These are phyloP conservation scores for Dasyornis broadbenti DNA, from an alignment of 2,113 vertebrate genomes.

Conservation along the genomic window DNA sequence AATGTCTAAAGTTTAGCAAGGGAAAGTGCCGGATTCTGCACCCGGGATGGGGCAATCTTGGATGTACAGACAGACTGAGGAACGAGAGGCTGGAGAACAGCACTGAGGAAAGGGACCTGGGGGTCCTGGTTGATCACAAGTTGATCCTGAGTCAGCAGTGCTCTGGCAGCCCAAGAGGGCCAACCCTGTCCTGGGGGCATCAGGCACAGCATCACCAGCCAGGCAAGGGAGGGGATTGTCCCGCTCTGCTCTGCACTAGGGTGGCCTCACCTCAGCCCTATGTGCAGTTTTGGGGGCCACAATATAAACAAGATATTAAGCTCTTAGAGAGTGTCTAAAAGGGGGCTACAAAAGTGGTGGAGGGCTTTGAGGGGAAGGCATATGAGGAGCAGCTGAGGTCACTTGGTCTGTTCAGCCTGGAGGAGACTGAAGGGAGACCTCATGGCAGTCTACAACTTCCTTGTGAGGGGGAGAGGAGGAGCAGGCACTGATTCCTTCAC, in stretches of 20 bases:
- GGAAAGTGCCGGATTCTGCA: accelerated
- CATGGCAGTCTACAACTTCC: neutral
- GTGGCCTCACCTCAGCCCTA: accelerated
- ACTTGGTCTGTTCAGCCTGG: neutral
- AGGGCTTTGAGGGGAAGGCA: accelerated
- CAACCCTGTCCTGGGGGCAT: accelerated
- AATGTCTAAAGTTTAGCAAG: neutral
- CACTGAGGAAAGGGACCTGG: neutral
- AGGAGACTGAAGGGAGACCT: neutral
- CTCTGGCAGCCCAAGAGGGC: neutral
- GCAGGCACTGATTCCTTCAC: neutral
- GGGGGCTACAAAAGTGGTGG: accelerated
- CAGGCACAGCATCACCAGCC: accelerated
- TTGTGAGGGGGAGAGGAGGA: accelerated
- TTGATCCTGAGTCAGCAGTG: accelerated
- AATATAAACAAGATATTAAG: accelerated
- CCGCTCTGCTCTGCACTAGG: accelerated
- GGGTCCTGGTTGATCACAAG: accelerated
- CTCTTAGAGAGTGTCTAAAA: neutral
- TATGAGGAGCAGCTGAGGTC: neutral
- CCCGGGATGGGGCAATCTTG: neutral
- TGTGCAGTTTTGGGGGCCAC: neutral
- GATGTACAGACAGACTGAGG: neutral
- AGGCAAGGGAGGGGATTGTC: neutral
- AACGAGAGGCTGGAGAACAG: neutral